Base-by-base conservation (phyloP, 2,797 vertebrate species). In the Gobionotothen gibberifrons region DNA sequence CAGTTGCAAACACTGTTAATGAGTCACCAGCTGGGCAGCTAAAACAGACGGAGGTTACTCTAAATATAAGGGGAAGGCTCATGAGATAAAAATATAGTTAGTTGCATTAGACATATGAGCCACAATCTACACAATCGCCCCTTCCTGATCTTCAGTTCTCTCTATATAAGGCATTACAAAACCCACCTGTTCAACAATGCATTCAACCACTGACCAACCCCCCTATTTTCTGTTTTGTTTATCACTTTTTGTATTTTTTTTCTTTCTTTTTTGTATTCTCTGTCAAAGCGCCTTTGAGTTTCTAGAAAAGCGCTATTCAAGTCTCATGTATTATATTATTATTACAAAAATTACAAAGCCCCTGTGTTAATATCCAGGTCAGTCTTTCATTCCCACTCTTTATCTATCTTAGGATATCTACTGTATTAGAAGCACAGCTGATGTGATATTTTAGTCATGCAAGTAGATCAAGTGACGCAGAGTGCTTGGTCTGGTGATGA, bases 51-150 rank as follows among this genome's bases (percentile, higher is more conserved):
- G 43, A 57, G 74, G 70, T 58, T 56, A 69, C 15, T 49, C 86
- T 91, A 92, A 93, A 90, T 91, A 92, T 93, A 94, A 83, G 81
- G 7, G 74, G 72, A 5, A 21, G 73, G 76, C 72, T 68, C 73
- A 76, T 11, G 51, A 61, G 78, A 61, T 84, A 79, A 78, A 89
- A 89, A 91, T 90, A 87, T 65, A 75, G 32, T 19, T 22, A n/a
- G 59, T 49, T 57, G 36, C 58, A 51, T 71, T 59, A 36, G 60
- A 78, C 65, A 29, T 69, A 36, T 22, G 52, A 29, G 67, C 57
- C 49, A 39, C 22, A n/a, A 43, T 63, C 32, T 12, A 46, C 69
- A 66, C 14, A 43, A 26, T 42, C 11, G 56, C 29, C 49, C 17
- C 47, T 39, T 13, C 59, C 60, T 40, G 72, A 79, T 53, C 39